Conservation (phyloP, 30 jellyfish, hydroid and myxozoan genomes). For the Mastigias papua region DNA sequence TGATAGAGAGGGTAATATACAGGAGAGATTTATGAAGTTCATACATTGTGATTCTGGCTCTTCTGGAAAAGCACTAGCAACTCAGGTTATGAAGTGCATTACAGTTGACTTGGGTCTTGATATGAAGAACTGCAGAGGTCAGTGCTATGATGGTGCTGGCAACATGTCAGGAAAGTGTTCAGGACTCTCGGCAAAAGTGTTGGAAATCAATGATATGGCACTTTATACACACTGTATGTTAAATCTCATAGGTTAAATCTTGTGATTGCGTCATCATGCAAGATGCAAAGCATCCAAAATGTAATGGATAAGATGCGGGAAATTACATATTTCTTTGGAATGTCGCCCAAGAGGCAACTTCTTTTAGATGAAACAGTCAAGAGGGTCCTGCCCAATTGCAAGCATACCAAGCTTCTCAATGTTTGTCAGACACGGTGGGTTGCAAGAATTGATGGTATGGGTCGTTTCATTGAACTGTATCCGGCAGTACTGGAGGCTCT, state of each 20-base stretch:
- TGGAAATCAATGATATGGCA: slow-evolving; percentile 1
- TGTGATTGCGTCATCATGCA: neutral
- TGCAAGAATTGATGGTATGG: slow-evolving; percentile 9
- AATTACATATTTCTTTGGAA: neutral
- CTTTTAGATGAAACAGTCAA: neutral
- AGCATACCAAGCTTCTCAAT: slow-evolving; percentile 28
- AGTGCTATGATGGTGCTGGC: slow-evolving; percentile 51
- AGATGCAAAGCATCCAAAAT: neutral
- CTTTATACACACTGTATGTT: slow-evolving; percentile 26
- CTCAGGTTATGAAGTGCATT: neutral
- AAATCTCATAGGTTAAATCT: slow-evolving; percentile 9
- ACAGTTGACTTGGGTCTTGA: neutral
- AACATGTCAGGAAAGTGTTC: slow-evolving; percentile 38
- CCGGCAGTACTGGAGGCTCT: slow-evolving; percentile 32
- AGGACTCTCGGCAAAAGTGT: slow-evolving; percentile 1
- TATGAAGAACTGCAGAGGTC: slow-evolving; percentile 15
- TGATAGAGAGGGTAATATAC: neutral
- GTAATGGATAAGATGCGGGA: neutral
- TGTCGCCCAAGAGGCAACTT: slow-evolving; percentile 4
- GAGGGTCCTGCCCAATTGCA: neutral
- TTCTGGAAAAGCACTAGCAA: neutral
- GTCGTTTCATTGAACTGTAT: slow-evolving; percentile 14
- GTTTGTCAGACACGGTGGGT: slow-evolving; percentile 75
- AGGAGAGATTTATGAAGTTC: slow-evolving; percentile 17
- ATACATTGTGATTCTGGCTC: slow-evolving; percentile 12